A percentile compares a stretch with the other conserved stretches of the same genome.
These are phyloP conservation scores for Bathynomus jamesi DNA, from an alignment of 1,140 invertebrate genomes.

Conservation along the genomic window DNA sequence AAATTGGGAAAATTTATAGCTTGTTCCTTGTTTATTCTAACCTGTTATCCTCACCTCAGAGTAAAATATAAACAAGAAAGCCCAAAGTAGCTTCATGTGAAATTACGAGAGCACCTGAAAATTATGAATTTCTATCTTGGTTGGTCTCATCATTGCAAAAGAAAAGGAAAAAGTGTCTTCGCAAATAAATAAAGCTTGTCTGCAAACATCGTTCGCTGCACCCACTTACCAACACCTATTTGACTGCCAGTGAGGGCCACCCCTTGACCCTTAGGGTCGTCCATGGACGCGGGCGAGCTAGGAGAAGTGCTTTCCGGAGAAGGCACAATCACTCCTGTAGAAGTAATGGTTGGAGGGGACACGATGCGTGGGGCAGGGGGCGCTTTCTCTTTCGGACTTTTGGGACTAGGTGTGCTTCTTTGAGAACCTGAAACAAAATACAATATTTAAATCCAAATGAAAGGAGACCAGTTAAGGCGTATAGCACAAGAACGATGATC, in stretches of 20 bases:
- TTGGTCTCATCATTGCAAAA: no score
- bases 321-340: constrained; percentile 9
- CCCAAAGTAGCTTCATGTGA: no score
- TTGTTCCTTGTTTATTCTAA: no score
- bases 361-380: constrained; percentile 16
- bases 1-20: no score
- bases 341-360: constrained; percentile 17
- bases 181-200: background rate
- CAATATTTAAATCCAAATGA: no score
- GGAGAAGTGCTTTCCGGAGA: constrained; percentile 6
- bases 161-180: background rate
- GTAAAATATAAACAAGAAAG: no score
- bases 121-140: no score
- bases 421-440: constrained; percentile 20
- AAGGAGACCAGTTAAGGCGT: no score
- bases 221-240: background rate
- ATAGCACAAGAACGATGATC: no score
- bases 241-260: background rate
- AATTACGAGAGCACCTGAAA: no score
- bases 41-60: no score
- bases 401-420: constrained; percentile 30
- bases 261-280: constrained; percentile 2
- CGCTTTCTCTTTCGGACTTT: constrained; percentile 18
- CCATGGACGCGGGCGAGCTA: constrained; percentile 8
- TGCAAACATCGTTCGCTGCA: no score